A percentile compares a stretch with the other conserved stretches of the same genome.
Conservation (phyloP, 2,888 invertebrate genomes). For the Merodon equestris region DNA sequence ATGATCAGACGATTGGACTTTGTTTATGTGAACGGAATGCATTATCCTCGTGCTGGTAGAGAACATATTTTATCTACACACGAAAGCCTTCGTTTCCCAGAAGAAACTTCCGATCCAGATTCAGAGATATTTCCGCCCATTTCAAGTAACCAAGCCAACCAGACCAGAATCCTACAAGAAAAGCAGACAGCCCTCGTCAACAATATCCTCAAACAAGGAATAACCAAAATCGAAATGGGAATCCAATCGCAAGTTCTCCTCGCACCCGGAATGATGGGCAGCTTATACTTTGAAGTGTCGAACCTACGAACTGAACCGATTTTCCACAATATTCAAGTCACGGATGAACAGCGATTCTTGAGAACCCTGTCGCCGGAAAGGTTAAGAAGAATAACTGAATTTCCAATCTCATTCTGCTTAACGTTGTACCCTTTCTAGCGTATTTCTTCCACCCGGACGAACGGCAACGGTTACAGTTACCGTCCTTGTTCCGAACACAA, state of each 20-base stretch:
- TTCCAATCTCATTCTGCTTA: background rate
- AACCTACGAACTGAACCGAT: slow-evolving; percentile 83
- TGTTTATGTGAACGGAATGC: slow-evolving; percentile 71
- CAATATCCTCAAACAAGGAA: slow-evolving; percentile 72
- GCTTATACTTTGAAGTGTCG: slow-evolving; percentile 85
- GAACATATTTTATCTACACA: slow-evolving; percentile 64
- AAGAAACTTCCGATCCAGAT: slow-evolving; percentile 70
- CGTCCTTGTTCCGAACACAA: slow-evolving; percentile 78
- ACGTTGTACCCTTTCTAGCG: slow-evolving; percentile 64
- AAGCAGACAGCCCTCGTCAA: slow-evolving; percentile 44
- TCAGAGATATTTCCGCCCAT: slow-evolving; percentile 75
- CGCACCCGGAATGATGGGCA: slow-evolving; percentile 75
- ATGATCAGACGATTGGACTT: slow-evolving; percentile 75
- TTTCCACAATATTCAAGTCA: slow-evolving; percentile 82
- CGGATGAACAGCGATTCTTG: slow-evolving; percentile 82
- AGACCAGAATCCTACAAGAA: slow-evolving; percentile 34
- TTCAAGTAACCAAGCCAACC: slow-evolving; percentile 70
- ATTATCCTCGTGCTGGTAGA: slow-evolving; percentile 41
- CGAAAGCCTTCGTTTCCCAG: slow-evolving; percentile 73
- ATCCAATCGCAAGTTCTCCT: slow-evolving; percentile 79
- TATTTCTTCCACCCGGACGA: slow-evolving; percentile 77
- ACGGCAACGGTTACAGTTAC: slow-evolving; percentile 82
- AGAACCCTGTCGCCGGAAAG: slow-evolving; percentile 80
- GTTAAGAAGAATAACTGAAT: too few species aligned
- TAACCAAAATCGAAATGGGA: slow-evolving; percentile 79